These are phyloP conservation scores for Fulmarus glacialis DNA, from an alignment of 2,113 vertebrate genomes.

Conservation along the genomic window DNA sequence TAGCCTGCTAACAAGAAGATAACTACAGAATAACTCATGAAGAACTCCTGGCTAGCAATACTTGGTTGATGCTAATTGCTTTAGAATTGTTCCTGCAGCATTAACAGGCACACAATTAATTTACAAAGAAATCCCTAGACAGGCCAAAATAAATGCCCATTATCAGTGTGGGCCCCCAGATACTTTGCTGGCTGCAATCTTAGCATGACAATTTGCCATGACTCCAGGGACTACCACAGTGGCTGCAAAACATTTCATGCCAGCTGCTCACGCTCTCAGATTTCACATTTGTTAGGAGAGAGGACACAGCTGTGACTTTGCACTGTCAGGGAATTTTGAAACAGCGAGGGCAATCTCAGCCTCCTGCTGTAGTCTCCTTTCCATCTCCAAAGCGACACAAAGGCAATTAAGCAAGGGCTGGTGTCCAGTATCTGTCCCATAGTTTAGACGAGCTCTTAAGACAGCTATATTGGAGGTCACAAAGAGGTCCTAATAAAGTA, in stretches of 20 bases:
- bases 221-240: background rate
- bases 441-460: background rate
- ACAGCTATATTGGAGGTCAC: background rate
- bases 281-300: background rate
- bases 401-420: background rate
- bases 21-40: background rate
- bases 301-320: slow-evolving; percentile 13
- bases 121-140: background rate
- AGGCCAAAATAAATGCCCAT: background rate
- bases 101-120: background rate
- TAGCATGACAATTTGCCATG: background rate
- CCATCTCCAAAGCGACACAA: background rate
- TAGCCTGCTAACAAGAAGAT: background rate
- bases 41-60: background rate
- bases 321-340: background rate
- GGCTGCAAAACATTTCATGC: background rate
- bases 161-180: background rate
- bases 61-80: background rate
- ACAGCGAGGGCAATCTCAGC: background rate
- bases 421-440: background rate
- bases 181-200: background rate
- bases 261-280: background rate
- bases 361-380: background rate
- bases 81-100: background rate
- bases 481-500: background rate